A percentile compares a stretch with the other conserved stretches of the same genome.
phyloP scores from a whole-genome alignment of 2,888 invertebrate genomes.

The Leptinotarsa haldemani region DNA sequence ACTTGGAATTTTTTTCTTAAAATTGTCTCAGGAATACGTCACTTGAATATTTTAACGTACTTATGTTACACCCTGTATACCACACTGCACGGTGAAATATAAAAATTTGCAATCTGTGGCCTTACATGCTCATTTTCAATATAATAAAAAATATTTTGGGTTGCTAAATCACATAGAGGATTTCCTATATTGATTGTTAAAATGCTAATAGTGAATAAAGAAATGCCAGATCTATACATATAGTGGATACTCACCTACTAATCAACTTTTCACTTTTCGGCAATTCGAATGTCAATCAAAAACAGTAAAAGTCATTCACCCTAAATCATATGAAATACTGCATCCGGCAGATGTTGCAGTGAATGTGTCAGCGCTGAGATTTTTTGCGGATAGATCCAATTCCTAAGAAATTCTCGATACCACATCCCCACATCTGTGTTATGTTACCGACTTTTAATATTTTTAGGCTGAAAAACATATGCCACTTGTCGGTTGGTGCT shows the following conservation, averaged over 20 bases:
- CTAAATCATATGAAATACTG: conserved; percentile 6
- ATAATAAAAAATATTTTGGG: too few species aligned
- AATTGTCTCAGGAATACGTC: too few species aligned
- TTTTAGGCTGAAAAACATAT: conserved; percentile 12
- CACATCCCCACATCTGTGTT: conserved; percentile 12
- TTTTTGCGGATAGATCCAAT: conserved; percentile 36
- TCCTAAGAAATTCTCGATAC: conserved; percentile 28
- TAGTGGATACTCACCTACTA: not conserved
- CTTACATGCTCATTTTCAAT: too few species aligned
- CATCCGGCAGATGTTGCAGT: conserved; percentile 40
- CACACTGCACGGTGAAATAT: too few species aligned
- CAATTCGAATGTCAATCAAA: not conserved
- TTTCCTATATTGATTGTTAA: too few species aligned
- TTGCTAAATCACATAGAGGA: too few species aligned
- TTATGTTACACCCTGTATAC: too few species aligned
- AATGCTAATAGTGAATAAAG: too few species aligned
- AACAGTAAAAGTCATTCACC: not conserved
- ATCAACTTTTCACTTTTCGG: not conserved
- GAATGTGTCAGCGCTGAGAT: conserved; percentile 31
- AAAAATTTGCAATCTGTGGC: too few species aligned
- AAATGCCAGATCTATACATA: too few species aligned
- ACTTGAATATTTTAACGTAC: too few species aligned
- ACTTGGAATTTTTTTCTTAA: too few species aligned
- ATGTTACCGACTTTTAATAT: not conserved
- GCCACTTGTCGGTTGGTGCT: conserved; percentile 9